Evolutionary conservation across 2,113 vertebrate genomes (phyloP), one percentile per base, ranked within the genome.

Genomic region (Cryptomyrus ogoouensis): DNA sequence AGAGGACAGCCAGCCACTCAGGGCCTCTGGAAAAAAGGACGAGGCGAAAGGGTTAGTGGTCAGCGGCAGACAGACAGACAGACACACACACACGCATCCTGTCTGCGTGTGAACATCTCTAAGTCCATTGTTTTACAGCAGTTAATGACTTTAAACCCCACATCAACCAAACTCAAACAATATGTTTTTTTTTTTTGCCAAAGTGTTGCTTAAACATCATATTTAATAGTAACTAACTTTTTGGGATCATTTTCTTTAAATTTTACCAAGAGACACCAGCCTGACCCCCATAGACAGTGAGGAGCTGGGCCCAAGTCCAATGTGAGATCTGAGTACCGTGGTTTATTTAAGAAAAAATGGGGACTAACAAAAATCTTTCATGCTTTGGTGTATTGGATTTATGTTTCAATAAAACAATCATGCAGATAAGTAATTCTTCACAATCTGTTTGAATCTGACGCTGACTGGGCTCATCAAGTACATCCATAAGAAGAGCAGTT

Each of bases 1-100:
- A 94, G 93, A 89, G 93, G 94, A 94, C 93, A 94, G 94, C 94
- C 95, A 95, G 94, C 94, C 92, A 91, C 58, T 92, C 90, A 90
- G 91, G 91, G 91, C 46, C 91, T 94, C 92, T 95, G 91, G 21
- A 31, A 39, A 91, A 62, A 52, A 90, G 52, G 70, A 9, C 90
- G 5, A 19, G 27, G n/a, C 0, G 2, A 77, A 84, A 46, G 19
- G 39, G 44, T 84, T n/a, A 84, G 83, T 1, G 31, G 21, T 84
- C 44, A 84, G 44, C 2, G 9, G 10, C 47, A 12, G 47, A 2
- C 49, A 13, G 49, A 19, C 24, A 80, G 21, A n/a, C 89, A 13
- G 5, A 1, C 49, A 50, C 2, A 0, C 49, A 50, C 2, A 15
- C 47, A 49, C 0, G 1, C 12, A 53, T 19, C 15, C 49, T 88